Percentiles rank a stretch among this genome's conserved stretches.
These are phyloP conservation scores for Drosophila ananassae DNA, from an alignment of 1,140 invertebrate genomes.

Conservation along the genomic window DNA sequence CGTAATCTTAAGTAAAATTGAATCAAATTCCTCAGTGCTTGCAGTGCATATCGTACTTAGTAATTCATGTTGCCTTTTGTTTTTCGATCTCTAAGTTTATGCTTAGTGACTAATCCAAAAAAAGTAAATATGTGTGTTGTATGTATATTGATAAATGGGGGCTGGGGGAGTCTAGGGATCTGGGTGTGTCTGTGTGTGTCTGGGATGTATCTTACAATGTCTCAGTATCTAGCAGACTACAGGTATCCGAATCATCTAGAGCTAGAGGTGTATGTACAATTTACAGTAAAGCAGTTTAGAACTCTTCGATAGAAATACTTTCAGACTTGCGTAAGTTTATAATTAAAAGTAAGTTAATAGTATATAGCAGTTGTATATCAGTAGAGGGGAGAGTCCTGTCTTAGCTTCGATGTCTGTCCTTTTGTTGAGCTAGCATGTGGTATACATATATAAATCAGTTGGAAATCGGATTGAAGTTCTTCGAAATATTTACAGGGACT, in stretches of 20 bases:
- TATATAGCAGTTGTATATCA: conserved; percentile 4
- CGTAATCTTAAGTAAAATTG: conserved; percentile 82
- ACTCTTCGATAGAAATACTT: conserved; percentile 79
- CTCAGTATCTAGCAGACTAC: not conserved
- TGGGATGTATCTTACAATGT: conserved; percentile 33
- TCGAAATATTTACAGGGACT: not conserved
- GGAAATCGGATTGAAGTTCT: not conserved
- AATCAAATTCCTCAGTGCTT: conserved; percentile 84
- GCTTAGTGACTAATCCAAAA: conserved; percentile 50
- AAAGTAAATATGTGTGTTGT: conserved; percentile 41
- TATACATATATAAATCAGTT: not conserved
- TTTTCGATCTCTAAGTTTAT: conserved; percentile 43
- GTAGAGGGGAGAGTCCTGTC: conserved; percentile 2
- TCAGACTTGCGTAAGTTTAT: conserved; percentile 71
- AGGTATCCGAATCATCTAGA: conserved; percentile 12
- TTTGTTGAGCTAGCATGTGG: conserved; percentile 1
- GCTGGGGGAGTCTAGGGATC: conserved; percentile 1
- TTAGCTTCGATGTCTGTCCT: conserved; percentile 2
- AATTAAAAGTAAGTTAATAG: conserved; percentile 4
- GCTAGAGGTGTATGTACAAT: conserved; percentile 42
- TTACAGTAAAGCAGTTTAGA: conserved; percentile 74
- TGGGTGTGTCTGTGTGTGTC: not conserved
- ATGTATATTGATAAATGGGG: conserved; percentile 12
- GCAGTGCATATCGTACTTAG: conserved; percentile 81
- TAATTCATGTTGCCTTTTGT: conserved; percentile 43